A percentile compares a stretch with the other conserved stretches of the same genome.
Conservation (phyloP, 2,797 vertebrate genomes). For the Alauda arvensis region DNA sequence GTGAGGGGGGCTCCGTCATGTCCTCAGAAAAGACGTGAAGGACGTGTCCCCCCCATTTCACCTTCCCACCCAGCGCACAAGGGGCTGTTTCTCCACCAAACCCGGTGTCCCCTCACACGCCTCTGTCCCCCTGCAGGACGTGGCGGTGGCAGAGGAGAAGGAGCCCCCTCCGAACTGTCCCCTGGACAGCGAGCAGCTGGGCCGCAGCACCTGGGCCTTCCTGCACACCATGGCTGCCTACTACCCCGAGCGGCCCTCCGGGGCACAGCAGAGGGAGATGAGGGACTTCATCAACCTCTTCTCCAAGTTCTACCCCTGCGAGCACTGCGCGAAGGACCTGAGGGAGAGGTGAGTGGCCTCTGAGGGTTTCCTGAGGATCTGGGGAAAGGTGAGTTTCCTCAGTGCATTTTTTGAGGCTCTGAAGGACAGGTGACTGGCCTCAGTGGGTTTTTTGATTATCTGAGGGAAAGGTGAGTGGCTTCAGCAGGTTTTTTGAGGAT, state of each 20-base stretch:
- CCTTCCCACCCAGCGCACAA: accelerated
- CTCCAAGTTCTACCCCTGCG: slow-evolving; percentile 93
- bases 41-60: accelerated
- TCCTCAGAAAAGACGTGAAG: not conserved
- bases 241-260: slow-evolving; percentile 85
- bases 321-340: slow-evolving; percentile 91
- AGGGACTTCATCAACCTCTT: slow-evolving; percentile 89
- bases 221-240: slow-evolving; percentile 95
- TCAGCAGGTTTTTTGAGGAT: accelerated
- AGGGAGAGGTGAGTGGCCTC: slow-evolving; percentile 49
- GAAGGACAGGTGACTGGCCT: not conserved
- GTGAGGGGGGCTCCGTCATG: not conserved
- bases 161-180: slow-evolving; percentile 81
- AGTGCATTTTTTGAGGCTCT: not conserved
- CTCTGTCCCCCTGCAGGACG: not conserved
- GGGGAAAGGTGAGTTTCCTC: not conserved
- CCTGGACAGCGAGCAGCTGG: slow-evolving; percentile 87
- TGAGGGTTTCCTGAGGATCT: not conserved
- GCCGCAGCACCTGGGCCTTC: slow-evolving; percentile 90
- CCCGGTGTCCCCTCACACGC: not conserved
- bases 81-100: not conserved
- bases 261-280: slow-evolving; percentile 88
- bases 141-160: slow-evolving; percentile 35
- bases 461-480: not conserved
- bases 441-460: accelerated